Conservation (phyloP, 2,113 vertebrate species). For the Cynocephalus volans region DNA sequence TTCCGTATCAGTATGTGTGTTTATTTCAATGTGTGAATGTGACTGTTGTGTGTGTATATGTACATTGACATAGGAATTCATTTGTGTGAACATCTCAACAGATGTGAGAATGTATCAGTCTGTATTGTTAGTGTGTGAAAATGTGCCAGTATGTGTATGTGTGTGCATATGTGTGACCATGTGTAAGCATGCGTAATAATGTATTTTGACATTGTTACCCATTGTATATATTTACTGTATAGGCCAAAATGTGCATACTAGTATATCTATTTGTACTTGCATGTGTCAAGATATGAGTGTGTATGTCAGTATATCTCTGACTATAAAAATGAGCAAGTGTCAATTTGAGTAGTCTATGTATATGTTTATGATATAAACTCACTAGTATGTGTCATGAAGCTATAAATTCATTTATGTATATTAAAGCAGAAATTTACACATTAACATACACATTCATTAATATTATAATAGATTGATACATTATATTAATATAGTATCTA, state of each 20-base stretch:
- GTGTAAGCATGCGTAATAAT: slow-evolving; percentile 21
- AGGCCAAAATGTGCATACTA: not conserved
- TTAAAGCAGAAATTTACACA: slow-evolving; percentile 7
- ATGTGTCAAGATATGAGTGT: slow-evolving; percentile 22
- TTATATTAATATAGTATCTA: too few species aligned
- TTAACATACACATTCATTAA: not conserved
- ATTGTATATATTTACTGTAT: not conserved
- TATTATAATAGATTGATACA: not conserved
- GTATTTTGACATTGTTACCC: not conserved
- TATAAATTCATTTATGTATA: slow-evolving; percentile 31
- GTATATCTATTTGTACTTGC: not conserved
- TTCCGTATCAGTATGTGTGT: slow-evolving; percentile 25
- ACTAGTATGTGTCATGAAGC: not conserved
- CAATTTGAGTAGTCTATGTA: not conserved
- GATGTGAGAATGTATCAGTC: slow-evolving; percentile 30
- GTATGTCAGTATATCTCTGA: slow-evolving; percentile 12
- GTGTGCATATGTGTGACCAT: not conserved
- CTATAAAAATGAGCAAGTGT: slow-evolving; percentile 41
- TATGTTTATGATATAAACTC: slow-evolving; percentile 42
- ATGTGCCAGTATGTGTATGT: not conserved
- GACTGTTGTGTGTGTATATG: not conserved
- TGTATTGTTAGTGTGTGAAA: slow-evolving; percentile 9
- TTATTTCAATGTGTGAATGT: slow-evolving; percentile 29
- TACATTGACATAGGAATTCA: not conserved
- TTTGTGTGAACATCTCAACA: slow-evolving; percentile 26